Conservation (phyloP, 2,113 vertebrate genomes). For the Lophotis ruficrista region DNA sequence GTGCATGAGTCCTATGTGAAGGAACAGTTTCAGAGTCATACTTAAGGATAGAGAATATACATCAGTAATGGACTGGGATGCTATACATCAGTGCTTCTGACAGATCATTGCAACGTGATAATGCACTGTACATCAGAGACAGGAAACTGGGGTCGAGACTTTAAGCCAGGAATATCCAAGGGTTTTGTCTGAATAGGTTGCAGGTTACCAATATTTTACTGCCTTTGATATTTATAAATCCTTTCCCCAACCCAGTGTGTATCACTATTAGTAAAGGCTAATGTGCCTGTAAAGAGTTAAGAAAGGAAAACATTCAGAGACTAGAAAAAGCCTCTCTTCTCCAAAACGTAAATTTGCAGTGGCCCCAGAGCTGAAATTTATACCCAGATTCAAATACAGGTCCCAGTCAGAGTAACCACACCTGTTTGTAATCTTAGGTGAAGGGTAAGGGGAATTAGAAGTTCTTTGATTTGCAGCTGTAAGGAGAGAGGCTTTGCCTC, state of each 20-base stretch:
- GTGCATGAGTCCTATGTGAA: neutral
- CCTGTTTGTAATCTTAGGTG: neutral
- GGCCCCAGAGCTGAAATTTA: neutral
- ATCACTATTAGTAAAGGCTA: neutral
- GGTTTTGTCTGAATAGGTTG: neutral
- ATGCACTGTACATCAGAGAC: neutral
- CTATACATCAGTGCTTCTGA: neutral
- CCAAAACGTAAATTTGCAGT: neutral
- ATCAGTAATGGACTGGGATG: neutral
- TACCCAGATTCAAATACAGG: neutral
- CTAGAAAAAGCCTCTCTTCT: neutral
- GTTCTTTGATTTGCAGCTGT: constrained; percentile 29
- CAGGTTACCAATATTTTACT: neutral
- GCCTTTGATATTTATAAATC: neutral
- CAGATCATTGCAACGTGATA: neutral
- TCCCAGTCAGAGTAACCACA: neutral
- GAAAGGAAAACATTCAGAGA: neutral
- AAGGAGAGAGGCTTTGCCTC: neutral
- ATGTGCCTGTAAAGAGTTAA: neutral
- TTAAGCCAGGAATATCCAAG: neutral
- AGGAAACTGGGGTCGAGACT: neutral
- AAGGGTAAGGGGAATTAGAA: neutral
- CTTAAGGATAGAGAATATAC: neutral
- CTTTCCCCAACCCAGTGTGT: neutral
- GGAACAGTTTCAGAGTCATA: neutral